Evolutionary conservation across 2,888 invertebrate genomes (phyloP), one percentile per base, ranked within the genome.

Genomic region (Eurois occulta): DNA sequence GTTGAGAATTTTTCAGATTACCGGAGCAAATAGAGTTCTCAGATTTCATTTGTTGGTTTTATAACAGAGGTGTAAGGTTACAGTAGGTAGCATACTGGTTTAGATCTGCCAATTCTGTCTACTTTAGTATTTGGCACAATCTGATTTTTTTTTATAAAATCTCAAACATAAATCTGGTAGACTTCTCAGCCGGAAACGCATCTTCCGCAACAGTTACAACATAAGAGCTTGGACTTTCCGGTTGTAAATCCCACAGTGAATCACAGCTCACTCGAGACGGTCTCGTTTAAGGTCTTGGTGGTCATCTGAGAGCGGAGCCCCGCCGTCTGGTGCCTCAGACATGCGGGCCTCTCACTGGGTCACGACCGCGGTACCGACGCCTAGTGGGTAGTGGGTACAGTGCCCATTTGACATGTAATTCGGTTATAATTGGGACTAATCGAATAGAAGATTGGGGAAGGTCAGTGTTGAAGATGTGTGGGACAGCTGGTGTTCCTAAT

Each of bases 301-400:
- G 94, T 93, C 95, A 95, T 93, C 92, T 88, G 90, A 91, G 93
- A 92, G 86, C 70, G 92, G 91, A 92, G 94, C 91, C 95, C 90
- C 86, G 93, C 95, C 88, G 96, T 96, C 96, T 95, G 91, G 89
- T 68, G 74, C 75, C 81, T 75, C 91, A 92, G 92, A 92, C 92
- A 94, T 94, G 93, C 94, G 94, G 94, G 94, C 91, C 89, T 89
- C 91, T 90, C 89, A 93, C 91, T 95, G 89, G 95, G 95, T 95
- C 95, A 95, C 91, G 92, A 90, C 91, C 91, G 84, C 73, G 58
- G 5, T 38, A 81, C 69, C 69, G 66, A 70, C 67, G 64, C 38
- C 76, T 76, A 78, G 80, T 77, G 35, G 18, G 16, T 55, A 78
- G 80, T 75, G 41, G 24, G 18, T 55, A 10, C 8, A 38, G 62